A percentile compares a stretch with the other conserved stretches of the same genome.
Conservation (phyloP, 1,140 invertebrate genomes). For the Anagrus nilaparvatae region DNA sequence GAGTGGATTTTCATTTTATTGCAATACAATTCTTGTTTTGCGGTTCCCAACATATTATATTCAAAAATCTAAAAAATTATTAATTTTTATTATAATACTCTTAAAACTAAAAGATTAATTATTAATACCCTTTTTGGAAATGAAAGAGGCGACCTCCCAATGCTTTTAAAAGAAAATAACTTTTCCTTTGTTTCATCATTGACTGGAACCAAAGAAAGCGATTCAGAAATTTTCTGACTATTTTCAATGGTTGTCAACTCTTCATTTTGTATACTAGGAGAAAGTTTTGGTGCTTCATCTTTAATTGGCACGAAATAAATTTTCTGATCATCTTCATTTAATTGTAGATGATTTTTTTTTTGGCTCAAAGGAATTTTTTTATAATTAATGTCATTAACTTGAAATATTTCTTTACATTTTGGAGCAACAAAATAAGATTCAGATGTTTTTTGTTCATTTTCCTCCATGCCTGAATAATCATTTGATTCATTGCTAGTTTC, state of each 20-base stretch:
- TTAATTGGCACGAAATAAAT: background rate
- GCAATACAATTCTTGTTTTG: background rate
- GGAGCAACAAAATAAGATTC: background rate
- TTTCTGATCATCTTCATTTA: constrained; percentile 8
- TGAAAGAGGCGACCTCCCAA: too few relatives aligned
- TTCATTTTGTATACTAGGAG: too few relatives aligned
- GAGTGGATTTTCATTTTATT: constrained; percentile 1
- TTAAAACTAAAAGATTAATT: too few relatives aligned
- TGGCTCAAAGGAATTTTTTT: background rate
- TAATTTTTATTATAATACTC: too few relatives aligned
- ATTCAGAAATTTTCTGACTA: too few relatives aligned
- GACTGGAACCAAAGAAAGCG: too few relatives aligned
- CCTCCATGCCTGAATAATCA: constrained; percentile 41
- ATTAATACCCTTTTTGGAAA: too few relatives aligned
- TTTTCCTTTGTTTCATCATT: too few relatives aligned
- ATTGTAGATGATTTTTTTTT: background rate
- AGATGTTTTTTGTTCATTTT: background rate
- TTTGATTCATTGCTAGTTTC: constrained; percentile 57
- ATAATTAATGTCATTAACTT: background rate
- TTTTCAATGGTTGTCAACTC: too few relatives aligned
- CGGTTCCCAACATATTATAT: background rate
- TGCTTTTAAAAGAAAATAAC: too few relatives aligned
- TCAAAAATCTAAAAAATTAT: background rate
- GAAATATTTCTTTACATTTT: background rate
- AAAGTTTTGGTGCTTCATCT: too few relatives aligned